Evolutionary conservation across 1,140 invertebrate species (phyloP).

Genomic region (Phthorimaea operculella): DNA sequence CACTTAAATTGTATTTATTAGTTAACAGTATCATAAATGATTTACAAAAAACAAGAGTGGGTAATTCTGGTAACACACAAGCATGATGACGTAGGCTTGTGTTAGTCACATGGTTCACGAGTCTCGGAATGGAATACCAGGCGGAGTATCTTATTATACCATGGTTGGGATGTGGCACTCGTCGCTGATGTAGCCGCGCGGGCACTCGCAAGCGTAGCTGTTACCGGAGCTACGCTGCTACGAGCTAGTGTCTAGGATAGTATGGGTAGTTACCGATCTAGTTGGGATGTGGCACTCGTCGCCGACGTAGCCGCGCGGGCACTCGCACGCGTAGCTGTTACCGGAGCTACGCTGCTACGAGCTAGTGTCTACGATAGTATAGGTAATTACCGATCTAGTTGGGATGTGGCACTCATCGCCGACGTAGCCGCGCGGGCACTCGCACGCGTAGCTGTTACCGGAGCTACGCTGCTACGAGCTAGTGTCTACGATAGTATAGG

Average conservation of each 20-base stretch:
- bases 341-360: constrained; percentile 77
- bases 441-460: constrained; percentile 78
- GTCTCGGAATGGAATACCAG: too few species aligned
- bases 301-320: constrained; percentile 75
- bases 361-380: too few species aligned
- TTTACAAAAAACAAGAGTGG: too few species aligned
- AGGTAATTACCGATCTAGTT: constrained; percentile 41
- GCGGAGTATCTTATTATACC: too few species aligned
- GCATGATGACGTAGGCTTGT: too few species aligned
- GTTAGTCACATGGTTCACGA: too few species aligned
- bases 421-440: constrained; percentile 76
- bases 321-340: constrained; percentile 79
- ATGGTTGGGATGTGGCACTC: constrained; percentile 68
- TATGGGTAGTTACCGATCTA: constrained; percentile 36
- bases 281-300: constrained; percentile 69
- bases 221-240: constrained; percentile 78
- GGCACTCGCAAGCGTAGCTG: constrained; percentile 79
- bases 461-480: constrained; percentile 72
- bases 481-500: too few species aligned
- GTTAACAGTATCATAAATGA: too few species aligned
- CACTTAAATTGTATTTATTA: too few species aligned
- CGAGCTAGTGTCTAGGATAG: too few species aligned
- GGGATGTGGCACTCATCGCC: constrained; percentile 72
- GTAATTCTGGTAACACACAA: too few species aligned
- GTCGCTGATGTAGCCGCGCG: constrained; percentile 75